Evolutionary conservation across 2,888 invertebrate species (phyloP), one percentile per base, ranked within the genome.

Genomic region (Scrobipalpa costella): DNA sequence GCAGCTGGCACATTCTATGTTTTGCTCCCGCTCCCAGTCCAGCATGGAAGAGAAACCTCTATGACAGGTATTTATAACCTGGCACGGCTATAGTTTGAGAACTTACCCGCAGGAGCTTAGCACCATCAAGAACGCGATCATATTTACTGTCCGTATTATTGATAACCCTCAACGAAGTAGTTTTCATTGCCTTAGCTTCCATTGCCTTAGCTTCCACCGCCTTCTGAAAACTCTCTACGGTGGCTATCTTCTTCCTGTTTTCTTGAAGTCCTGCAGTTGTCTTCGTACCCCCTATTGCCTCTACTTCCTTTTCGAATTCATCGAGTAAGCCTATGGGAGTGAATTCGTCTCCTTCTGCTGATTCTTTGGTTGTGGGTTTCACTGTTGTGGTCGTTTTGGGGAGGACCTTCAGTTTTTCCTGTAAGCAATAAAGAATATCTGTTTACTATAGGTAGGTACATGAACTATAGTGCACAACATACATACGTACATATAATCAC

Each of bases 111-210:
- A 88, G 64, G 64, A 89, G 67, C 44, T 78, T 77, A n/a, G 82
- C 83, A 19, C 88, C 89, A 71, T 90, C 79, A 58, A 90, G 83
- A 1, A 85, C 80, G 64, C 80, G 81, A 50, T 90, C 85, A 38
- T 86, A 71, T 50, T 84, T 38, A n/a, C 36, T 40, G 27, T 34
- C 17, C 19, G 17, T 57, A 57, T 36, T 55, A 8, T 34, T 55
- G n/a, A 34, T 13, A 5, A n/a, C 13, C n/a, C n/a, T 55, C 9
- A 55, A 27, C 17, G 33, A 6, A 2, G 57, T 34, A 7, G 62
- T 2, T 17, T 61, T 50, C 7, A 13, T 5, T 50, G 27, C 21
- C 13, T 47, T 44, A 9, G 5, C n/a, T n/a, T n/a, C n/a, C n/a
- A n/a, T n/a, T n/a, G n/a, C n/a, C n/a, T n/a, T n/a, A n/a, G n/a